These are phyloP conservation scores for Sebastiscus tertius DNA, from an alignment of 2,797 vertebrate species.

Conservation along the genomic window DNA sequence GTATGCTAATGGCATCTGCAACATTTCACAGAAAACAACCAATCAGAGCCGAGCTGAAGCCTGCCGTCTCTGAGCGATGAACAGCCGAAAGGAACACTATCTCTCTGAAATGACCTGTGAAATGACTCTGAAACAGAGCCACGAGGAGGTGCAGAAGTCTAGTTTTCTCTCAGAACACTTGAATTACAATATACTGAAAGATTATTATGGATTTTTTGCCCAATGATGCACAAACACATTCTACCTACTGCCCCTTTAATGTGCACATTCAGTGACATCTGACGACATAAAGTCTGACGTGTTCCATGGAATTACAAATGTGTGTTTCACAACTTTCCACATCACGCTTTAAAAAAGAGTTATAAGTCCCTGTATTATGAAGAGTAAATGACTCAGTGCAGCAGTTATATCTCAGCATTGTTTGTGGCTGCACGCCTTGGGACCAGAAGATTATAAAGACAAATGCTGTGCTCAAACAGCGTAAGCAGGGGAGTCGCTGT, in stretches of 20 bases:
- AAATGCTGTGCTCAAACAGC: constrained; percentile 32
- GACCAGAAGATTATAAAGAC: constrained; percentile 51
- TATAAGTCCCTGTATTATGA: not conserved
- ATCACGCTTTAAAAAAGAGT: not conserved
- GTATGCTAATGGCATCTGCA: too few relatives aligned
- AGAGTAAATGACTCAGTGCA: constrained; percentile 10
- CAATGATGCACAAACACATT: too few relatives aligned
- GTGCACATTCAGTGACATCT: not conserved
- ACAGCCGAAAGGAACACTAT: too few relatives aligned
- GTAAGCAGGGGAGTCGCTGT: constrained; percentile 30
- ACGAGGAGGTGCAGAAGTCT: too few relatives aligned
- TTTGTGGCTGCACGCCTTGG: constrained; percentile 15
- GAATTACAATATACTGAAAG: too few relatives aligned
- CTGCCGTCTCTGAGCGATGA: too few relatives aligned
- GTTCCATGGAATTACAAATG: not conserved
- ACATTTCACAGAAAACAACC: too few relatives aligned
- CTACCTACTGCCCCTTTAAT: not conserved
- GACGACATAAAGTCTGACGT: not conserved
- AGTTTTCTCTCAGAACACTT: too few relatives aligned
- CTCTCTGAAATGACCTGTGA: too few relatives aligned
- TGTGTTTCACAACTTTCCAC: not conserved
- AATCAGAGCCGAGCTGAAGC: too few relatives aligned
- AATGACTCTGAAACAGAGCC: too few relatives aligned
- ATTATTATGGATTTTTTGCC: too few relatives aligned
- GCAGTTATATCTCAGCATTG: not conserved